phyloP scores from a whole-genome alignment of 2,888 invertebrate species.

The Cheilosia soror region DNA sequence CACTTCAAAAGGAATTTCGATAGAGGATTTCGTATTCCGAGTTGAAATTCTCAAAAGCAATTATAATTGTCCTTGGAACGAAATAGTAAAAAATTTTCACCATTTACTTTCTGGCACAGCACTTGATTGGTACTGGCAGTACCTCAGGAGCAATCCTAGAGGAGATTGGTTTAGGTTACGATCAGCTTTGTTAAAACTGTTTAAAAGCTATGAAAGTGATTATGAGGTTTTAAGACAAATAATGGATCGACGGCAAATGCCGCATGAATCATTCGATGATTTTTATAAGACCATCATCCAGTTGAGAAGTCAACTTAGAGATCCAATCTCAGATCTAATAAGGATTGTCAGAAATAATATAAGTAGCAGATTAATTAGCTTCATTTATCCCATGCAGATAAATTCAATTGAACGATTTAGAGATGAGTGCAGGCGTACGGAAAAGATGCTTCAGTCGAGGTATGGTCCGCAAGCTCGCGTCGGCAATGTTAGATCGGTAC shows the following conservation, averaged over 20 bases:
- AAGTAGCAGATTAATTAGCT: background rate
- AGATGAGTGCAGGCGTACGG: constrained; percentile 2
- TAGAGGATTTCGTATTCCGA: constrained; percentile 2
- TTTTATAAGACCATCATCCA: background rate
- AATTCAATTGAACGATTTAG: background rate
- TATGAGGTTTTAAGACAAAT: constrained; percentile 45
- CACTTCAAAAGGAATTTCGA: background rate
- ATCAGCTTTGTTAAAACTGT: too few relatives aligned
- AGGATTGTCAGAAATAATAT: too few relatives aligned
- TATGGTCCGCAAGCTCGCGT: background rate
- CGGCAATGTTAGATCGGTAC: background rate
- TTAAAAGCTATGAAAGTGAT: background rate
- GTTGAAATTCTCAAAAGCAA: background rate
- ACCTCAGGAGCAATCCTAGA: constrained; percentile 10
- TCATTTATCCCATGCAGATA: constrained; percentile 3
- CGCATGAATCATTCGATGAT: constrained; percentile 14
- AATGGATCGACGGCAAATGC: constrained; percentile 31
- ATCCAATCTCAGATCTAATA: background rate
- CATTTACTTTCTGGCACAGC: constrained; percentile 23
- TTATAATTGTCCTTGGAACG: constrained; percentile 3
- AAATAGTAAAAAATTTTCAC: constrained; percentile 37
- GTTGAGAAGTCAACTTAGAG: background rate
- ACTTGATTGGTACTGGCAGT: constrained; percentile 46
- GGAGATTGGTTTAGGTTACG: background rate
- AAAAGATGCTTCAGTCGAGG: background rate